Evolutionary conservation across 2,113 vertebrate genomes (phyloP).

Genomic region (Epinephelus cyanopodus): DNA sequence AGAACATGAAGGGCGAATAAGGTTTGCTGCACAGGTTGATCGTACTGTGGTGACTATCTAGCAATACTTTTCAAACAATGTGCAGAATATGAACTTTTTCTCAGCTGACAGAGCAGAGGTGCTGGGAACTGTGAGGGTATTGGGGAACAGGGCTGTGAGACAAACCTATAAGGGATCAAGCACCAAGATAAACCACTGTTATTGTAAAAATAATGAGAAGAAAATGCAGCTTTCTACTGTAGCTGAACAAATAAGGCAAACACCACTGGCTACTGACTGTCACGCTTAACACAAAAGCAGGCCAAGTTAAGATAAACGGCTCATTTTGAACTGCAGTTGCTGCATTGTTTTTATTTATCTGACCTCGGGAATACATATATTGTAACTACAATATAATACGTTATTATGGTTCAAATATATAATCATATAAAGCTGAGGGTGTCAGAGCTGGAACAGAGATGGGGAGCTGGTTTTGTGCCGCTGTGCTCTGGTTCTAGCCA

Average conservation of each 20-base stretch:
- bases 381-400: background rate
- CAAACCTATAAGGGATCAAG: slow-evolving; percentile 5
- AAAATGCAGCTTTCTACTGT: background rate
- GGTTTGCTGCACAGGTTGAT: background rate
- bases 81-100: background rate
- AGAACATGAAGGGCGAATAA: background rate
- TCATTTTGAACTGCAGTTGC: slow-evolving; percentile 1
- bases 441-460: background rate
- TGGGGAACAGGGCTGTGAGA: background rate
- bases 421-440: background rate
- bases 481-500: slow-evolving; percentile 15
- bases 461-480: background rate
- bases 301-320: background rate
- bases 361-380: background rate
- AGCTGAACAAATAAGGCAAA: background rate
- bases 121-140: background rate
- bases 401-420: background rate
- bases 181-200: slow-evolving; percentile 5
- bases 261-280: background rate
- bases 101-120: background rate
- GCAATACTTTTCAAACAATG: slow-evolving; percentile 9
- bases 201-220: slow-evolving; percentile 1
- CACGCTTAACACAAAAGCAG: slow-evolving; percentile 3
- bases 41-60: background rate
- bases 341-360: slow-evolving; percentile 1